A percentile compares a stretch with the other conserved stretches of the same genome.
These are phyloP conservation scores for Drosophila nr. fundita DNA, from an alignment of 2,888 invertebrate species.

Conservation along the genomic window DNA sequence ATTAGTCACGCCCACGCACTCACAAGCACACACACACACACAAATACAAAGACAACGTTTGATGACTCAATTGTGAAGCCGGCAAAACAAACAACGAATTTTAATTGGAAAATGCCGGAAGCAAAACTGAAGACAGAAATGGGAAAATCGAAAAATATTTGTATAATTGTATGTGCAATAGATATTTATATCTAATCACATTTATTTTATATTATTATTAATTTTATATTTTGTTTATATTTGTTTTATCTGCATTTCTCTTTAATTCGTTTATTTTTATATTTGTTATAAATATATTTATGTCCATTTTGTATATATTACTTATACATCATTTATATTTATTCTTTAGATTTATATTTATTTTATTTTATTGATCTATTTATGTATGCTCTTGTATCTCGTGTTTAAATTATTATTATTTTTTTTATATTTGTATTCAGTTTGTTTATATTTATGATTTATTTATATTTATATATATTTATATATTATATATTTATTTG, in stretches of 20 bases:
- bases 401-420: not conserved
- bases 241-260: not conserved
- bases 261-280: no score
- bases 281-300: no score
- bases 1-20: constrained; percentile 70
- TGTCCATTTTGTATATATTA: no score
- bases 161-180: not conserved
- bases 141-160: not conserved
- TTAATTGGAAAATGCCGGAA: constrained; percentile 53
- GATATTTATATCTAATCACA: not conserved
- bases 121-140: constrained; percentile 15
- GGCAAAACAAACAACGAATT: constrained; percentile 46
- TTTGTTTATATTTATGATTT: not conserved
- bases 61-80: constrained; percentile 65
- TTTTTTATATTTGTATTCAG: not conserved
- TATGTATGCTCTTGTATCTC: not conserved
- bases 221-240: not conserved
- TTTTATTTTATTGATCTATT: not conserved
- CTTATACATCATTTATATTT: no score
- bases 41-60: not conserved
- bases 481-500: not conserved
- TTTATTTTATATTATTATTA: not conserved
- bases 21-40: constrained; percentile 2
- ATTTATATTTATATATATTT: not conserved
- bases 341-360: not conserved